Evolutionary conservation across 2,113 vertebrate genomes (phyloP).

Genomic region (Pao palembangensis): DNA sequence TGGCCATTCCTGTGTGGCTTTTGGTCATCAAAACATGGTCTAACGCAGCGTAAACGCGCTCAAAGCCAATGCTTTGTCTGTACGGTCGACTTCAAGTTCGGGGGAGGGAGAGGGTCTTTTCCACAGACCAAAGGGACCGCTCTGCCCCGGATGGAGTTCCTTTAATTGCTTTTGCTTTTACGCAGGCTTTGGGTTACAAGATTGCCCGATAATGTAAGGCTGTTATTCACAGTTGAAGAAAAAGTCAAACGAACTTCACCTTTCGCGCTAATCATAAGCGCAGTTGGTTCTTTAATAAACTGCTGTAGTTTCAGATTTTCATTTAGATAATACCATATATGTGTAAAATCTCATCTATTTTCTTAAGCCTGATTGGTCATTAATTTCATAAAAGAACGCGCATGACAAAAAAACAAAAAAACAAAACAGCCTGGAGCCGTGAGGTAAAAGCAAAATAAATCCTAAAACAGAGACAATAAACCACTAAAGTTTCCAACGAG

Average conservation of each 20-base stretch:
- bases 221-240: neutral
- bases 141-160: conserved; percentile 67
- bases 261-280: conserved; percentile 2
- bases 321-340: too few relatives aligned
- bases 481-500: too few relatives aligned
- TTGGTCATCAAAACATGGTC: conserved; percentile 28
- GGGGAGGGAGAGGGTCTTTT: conserved; percentile 63
- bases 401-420: too few relatives aligned
- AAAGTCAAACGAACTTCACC: conserved; percentile 37
- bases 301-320: too few relatives aligned
- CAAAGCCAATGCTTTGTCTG: conserved; percentile 71
- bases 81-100: conserved; percentile 79
- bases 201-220: conserved; percentile 30
- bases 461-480: too few relatives aligned
- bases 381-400: neutral
- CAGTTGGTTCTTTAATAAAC: neutral
- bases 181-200: conserved; percentile 43
- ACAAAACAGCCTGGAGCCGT: too few relatives aligned
- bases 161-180: conserved; percentile 60
- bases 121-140: conserved; percentile 50
- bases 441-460: too few relatives aligned
- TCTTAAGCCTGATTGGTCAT: too few relatives aligned
- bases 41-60: conserved; percentile 46
- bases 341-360: too few relatives aligned
- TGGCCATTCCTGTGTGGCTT: conserved; percentile 13